Conservation (phyloP, 2,113 vertebrate species). For the Probosciger aterrimus region DNA sequence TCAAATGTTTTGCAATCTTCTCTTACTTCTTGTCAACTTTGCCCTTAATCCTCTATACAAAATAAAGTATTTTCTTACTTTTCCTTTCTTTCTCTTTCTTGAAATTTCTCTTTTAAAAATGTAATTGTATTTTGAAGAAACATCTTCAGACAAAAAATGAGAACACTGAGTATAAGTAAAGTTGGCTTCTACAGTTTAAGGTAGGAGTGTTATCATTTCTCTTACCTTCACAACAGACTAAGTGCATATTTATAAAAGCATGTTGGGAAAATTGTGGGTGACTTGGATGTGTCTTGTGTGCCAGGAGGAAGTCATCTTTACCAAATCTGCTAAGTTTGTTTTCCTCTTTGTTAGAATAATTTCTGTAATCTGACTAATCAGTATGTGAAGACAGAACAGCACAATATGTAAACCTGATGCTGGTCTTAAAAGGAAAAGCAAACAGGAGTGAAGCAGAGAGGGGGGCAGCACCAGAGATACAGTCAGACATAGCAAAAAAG, state of each 20-base stretch:
- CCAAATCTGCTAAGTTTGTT: neutral
- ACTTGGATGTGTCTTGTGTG: neutral
- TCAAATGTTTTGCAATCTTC: neutral
- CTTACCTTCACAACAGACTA: neutral
- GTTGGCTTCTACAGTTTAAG: neutral
- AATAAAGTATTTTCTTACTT: neutral
- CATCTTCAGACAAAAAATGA: neutral
- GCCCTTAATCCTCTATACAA: neutral
- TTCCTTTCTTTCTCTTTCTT: neutral
- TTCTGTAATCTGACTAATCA: neutral
- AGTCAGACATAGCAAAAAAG: neutral
- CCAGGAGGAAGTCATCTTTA: neutral
- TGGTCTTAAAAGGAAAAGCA: neutral
- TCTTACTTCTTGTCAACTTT: neutral
- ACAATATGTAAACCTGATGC: neutral
- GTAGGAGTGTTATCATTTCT: rapidly evolving
- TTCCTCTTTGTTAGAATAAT: neutral
- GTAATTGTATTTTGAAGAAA: neutral
- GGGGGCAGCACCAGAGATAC: neutral
- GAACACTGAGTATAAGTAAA: neutral
- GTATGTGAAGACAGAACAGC: neutral
- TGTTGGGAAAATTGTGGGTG: neutral
- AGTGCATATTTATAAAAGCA: neutral
- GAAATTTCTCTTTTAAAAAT: neutral
- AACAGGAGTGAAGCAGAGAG: neutral